phyloP scores from a whole-genome alignment of 2,113 vertebrate genomes.

The Misgurnus mizolepis region DNA sequence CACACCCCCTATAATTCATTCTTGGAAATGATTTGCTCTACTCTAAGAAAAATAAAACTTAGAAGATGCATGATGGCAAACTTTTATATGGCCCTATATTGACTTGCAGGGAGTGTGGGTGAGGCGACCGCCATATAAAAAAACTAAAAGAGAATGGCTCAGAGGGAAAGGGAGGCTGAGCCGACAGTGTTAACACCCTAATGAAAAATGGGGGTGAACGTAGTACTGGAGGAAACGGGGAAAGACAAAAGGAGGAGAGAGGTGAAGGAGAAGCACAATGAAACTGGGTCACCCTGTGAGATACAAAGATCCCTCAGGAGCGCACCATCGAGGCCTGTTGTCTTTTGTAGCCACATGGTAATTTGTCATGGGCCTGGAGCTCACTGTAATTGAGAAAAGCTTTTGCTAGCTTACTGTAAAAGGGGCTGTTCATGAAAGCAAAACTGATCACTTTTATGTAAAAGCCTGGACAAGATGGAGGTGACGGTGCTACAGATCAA shows the following conservation, averaged over 20 bases:
- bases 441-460: neutral
- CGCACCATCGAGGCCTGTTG: constrained; percentile 62
- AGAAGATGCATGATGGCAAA: constrained; percentile 25
- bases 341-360: constrained; percentile 59
- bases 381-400: constrained; percentile 47
- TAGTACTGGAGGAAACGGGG: constrained; percentile 16
- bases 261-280: constrained; percentile 63
- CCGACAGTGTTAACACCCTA: neutral
- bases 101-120: constrained; percentile 45
- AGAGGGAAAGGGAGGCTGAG: constrained; percentile 35
- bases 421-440: neutral
- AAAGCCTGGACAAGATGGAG: neutral
- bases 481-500: neutral
- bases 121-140: neutral
- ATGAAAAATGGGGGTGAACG: neutral
- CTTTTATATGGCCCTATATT: constrained; percentile 42
- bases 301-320: constrained; percentile 67
- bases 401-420: constrained; percentile 6
- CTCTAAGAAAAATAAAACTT: constrained; percentile 18
- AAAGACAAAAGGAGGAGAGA: constrained; percentile 42
- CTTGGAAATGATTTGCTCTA: constrained; percentile 47
- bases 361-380: constrained; percentile 70
- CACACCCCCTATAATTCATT: constrained; percentile 9
- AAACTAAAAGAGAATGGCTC: constrained; percentile 29
- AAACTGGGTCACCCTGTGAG: constrained; percentile 77